Evolutionary conservation across 2,113 vertebrate genomes (phyloP).

Genomic region (Oostethus manadensis): DNA sequence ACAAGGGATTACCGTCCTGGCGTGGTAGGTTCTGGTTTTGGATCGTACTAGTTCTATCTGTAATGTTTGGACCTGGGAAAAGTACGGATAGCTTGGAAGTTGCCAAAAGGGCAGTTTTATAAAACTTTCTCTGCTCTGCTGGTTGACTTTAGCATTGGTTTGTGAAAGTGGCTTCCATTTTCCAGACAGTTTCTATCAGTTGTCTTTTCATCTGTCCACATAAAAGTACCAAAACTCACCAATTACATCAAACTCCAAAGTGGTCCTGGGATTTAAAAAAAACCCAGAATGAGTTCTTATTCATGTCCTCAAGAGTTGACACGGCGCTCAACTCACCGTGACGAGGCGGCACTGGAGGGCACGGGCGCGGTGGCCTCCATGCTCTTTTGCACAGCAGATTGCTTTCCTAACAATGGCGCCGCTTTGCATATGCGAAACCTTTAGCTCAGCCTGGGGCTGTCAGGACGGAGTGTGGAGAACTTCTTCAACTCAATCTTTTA

Average conservation of each 20-base stretch:
- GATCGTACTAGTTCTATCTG: too few relatives aligned
- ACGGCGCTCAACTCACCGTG: constrained; percentile 53
- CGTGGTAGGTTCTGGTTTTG: too few relatives aligned
- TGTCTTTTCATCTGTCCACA: too few relatives aligned
- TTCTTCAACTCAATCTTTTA: not conserved
- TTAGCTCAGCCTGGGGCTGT: constrained; percentile 60
- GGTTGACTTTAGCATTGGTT: too few relatives aligned
- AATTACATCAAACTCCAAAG: constrained; percentile 58
- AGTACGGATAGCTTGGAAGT: too few relatives aligned
- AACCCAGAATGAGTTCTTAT: constrained; percentile 44
- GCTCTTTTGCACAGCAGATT: constrained; percentile 52
- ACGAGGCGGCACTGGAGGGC: constrained; percentile 42
- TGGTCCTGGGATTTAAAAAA: constrained; percentile 26
- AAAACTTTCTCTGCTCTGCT: too few relatives aligned
- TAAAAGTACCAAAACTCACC: constrained; percentile 4
- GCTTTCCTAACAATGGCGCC: constrained; percentile 61
- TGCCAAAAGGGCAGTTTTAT: too few relatives aligned
- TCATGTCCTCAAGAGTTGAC: constrained; percentile 54
- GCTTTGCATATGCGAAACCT: constrained; percentile 68
- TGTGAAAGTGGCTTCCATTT: too few relatives aligned
- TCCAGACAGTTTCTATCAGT: too few relatives aligned
- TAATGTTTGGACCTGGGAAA: too few relatives aligned
- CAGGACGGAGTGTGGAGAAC: constrained; percentile 29
- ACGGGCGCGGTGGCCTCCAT: constrained; percentile 14
- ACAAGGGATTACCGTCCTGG: too few relatives aligned